A percentile compares a stretch with the other conserved stretches of the same genome.
phyloP scores from a whole-genome alignment of 2,113 vertebrate species.

The Ictalurus punctatus region DNA sequence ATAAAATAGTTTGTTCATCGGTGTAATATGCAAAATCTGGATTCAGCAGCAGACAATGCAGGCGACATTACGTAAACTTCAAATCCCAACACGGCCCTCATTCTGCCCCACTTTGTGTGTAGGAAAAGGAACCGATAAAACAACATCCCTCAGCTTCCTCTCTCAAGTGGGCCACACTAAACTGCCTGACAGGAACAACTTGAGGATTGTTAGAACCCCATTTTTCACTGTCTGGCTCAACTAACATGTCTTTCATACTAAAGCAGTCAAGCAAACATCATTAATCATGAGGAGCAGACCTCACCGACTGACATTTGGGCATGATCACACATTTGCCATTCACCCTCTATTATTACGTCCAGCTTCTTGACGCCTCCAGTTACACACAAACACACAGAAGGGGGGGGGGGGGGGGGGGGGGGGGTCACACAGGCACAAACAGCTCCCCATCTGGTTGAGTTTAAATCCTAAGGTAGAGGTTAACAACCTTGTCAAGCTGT shows the following conservation, averaged over 20 bases:
- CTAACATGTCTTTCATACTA: constrained; percentile 40
- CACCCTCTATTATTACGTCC: constrained; percentile 41
- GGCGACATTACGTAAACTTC: neutral
- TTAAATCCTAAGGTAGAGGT: constrained; percentile 53
- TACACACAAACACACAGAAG: constrained; percentile 35
- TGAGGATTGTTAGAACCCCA: constrained; percentile 21
- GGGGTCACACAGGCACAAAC: constrained; percentile 48
- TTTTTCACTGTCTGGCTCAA: constrained; percentile 35
- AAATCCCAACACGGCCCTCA: neutral
- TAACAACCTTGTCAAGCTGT: constrained; percentile 54
- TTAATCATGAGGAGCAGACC: constrained; percentile 54
- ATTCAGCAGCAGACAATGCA: neutral
- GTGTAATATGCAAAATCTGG: neutral
- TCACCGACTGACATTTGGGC: constrained; percentile 52
- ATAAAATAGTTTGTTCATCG: neutral
- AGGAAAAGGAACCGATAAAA: constrained; percentile 27
- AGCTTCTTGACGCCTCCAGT: constrained; percentile 48
- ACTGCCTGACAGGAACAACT: constrained; percentile 20
- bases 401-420: neutral
- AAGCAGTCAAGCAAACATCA: constrained; percentile 53
- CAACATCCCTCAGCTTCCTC: neutral
- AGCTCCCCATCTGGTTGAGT: constrained; percentile 62
- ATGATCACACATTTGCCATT: constrained; percentile 42
- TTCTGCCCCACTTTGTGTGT: neutral
- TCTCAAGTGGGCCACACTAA: constrained; percentile 24